These are phyloP conservation scores for Ashinkailepas kermadecensis DNA, from an alignment of 2,888 invertebrate species.

Conservation along the genomic window DNA sequence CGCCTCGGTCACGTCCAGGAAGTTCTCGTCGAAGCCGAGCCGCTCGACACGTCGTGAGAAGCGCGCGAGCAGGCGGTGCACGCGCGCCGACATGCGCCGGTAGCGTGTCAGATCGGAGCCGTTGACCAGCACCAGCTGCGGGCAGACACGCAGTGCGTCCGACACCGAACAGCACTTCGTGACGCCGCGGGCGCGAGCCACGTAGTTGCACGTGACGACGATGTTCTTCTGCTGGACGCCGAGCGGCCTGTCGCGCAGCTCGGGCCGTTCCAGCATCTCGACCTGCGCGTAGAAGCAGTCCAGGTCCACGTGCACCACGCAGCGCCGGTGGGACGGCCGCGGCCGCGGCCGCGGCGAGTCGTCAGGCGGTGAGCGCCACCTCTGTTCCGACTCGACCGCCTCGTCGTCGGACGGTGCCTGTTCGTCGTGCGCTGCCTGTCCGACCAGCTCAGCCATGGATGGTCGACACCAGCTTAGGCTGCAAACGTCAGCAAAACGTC, in stretches of 20 bases:
- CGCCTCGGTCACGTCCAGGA: slow-evolving; percentile 65
- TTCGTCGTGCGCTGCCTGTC: too few species aligned
- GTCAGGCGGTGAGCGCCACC: neutral
- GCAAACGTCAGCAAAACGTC: too few species aligned
- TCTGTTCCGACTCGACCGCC: neutral
- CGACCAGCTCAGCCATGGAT: too few species aligned
- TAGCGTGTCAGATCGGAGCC: slow-evolving; percentile 78
- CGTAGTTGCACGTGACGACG: slow-evolving; percentile 76
- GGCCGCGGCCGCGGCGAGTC: neutral
- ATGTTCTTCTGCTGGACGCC: slow-evolving; percentile 78
- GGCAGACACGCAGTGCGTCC: slow-evolving; percentile 67
- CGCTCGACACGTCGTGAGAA: slow-evolving; percentile 69
- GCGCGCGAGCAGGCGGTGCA: slow-evolving; percentile 60
- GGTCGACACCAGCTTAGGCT: too few species aligned
- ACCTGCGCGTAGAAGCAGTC: slow-evolving; percentile 84
- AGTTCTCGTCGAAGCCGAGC: slow-evolving; percentile 78
- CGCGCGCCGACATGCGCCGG: slow-evolving; percentile 65
- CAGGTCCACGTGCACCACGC: slow-evolving; percentile 68
- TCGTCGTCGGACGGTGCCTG: neutral
- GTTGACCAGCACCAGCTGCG: slow-evolving; percentile 63
- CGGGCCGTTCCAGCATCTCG: slow-evolving; percentile 65
- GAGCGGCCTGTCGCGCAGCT: slow-evolving; percentile 57
- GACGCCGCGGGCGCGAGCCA: slow-evolving; percentile 65
- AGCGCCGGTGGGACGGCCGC: slow-evolving; percentile 6
- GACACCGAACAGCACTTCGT: slow-evolving; percentile 66